phyloP scores from a whole-genome alignment of 2,888 invertebrate species.

The Ditylenchus weischeri region DNA sequence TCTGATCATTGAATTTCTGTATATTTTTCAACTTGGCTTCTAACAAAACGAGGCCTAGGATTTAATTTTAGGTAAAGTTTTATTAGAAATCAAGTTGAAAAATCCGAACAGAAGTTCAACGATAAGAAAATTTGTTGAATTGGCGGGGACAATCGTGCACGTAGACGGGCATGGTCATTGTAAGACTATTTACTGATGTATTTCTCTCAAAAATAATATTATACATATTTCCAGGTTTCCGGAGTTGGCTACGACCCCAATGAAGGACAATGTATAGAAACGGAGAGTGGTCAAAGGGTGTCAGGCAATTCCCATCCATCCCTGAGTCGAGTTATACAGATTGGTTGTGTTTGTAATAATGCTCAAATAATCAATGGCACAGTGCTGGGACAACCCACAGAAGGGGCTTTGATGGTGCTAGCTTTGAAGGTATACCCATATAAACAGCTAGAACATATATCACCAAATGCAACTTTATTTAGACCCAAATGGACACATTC shows the following conservation, averaged over 20 bases:
- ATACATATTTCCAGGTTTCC: not conserved
- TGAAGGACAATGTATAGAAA: slow-evolving; percentile 32
- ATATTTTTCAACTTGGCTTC: no score
- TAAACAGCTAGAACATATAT: slow-evolving; percentile 6
- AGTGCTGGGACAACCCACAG: slow-evolving; percentile 90
- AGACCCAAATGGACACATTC: slow-evolving; percentile 78
- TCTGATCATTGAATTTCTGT: no score
- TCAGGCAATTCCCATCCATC: slow-evolving; percentile 57
- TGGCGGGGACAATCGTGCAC: no score
- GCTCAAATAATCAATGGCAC: slow-evolving; percentile 77
- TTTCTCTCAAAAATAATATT: no score
- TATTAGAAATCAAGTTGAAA: no score
- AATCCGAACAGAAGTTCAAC: no score
- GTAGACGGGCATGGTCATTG: no score
- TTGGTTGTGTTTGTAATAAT: slow-evolving; percentile 89
- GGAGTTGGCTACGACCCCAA: slow-evolving; percentile 39
- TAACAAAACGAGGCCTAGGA: no score
- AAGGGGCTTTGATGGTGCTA: slow-evolving; percentile 87
- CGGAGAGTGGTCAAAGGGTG: slow-evolving; percentile 28
- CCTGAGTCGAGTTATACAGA: slow-evolving; percentile 62
- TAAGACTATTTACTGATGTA: no score
- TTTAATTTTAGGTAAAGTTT: no score
- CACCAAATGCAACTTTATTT: slow-evolving; percentile 19
- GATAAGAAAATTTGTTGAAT: no score
- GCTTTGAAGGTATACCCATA: slow-evolving; percentile 73